phyloP scores from a whole-genome alignment of 2,888 invertebrate species.

The Cataglyphis livida region DNA sequence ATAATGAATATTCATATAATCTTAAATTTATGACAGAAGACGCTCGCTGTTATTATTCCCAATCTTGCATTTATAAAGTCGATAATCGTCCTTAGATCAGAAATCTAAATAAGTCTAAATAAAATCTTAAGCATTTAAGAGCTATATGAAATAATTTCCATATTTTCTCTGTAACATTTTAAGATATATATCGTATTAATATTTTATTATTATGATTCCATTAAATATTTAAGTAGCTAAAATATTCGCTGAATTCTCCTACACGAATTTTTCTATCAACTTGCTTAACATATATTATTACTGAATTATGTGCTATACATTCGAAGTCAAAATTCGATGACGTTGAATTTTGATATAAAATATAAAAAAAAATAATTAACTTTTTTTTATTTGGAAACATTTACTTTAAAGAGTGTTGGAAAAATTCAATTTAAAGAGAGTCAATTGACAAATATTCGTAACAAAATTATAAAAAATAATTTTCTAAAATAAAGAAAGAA shows the following conservation, averaged over 20 bases:
- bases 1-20: background rate
- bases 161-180: background rate
- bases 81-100: background rate
- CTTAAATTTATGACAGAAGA: background rate
- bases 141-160: background rate
- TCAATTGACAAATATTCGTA: background rate
- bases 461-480: too few species aligned
- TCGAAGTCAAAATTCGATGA: slow-evolving; percentile 53
- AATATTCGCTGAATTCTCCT: background rate
- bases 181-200: background rate
- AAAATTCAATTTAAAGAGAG: slow-evolving; percentile 36
- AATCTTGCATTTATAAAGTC: background rate
- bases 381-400: slow-evolving; percentile 53
- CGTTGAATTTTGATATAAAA: slow-evolving; percentile 49
- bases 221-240: background rate
- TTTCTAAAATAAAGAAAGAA: too few species aligned
- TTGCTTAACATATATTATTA: background rate
- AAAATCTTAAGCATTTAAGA: background rate
- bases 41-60: background rate
- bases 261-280: background rate
- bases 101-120: background rate
- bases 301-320: slow-evolving; percentile 42
- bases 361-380: slow-evolving; percentile 48
- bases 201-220: background rate
- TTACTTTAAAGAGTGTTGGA: background rate